These are phyloP conservation scores for Himantopus leucocephalus DNA, from an alignment of 2,113 vertebrate genomes.

Conservation along the genomic window DNA sequence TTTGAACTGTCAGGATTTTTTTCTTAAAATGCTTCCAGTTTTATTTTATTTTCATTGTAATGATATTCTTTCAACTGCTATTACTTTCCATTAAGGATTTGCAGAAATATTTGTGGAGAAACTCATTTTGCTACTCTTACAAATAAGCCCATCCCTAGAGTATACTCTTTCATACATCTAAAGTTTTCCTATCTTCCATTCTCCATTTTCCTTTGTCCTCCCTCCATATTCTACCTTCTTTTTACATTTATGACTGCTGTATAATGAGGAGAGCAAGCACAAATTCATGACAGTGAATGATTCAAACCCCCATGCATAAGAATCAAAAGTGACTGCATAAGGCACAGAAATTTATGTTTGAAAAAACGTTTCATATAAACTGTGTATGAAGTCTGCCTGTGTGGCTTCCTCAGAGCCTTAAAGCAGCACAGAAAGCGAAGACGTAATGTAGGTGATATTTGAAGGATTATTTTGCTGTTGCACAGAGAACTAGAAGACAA, in stretches of 20 bases:
- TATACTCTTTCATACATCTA: background rate
- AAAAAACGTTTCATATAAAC: background rate
- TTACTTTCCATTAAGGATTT: background rate
- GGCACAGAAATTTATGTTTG: background rate
- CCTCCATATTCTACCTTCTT: background rate
- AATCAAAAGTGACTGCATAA: background rate
- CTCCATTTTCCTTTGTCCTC: background rate
- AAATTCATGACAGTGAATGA: background rate
- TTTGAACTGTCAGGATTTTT: background rate
- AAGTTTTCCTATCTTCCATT: background rate
- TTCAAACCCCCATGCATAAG: background rate
- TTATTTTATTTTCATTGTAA: background rate
- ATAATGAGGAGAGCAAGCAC: background rate
- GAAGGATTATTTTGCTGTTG: background rate
- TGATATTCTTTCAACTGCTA: background rate
- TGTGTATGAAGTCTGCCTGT: background rate
- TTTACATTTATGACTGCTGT: background rate
- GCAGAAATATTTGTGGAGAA: conserved; percentile 10
- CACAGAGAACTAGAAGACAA: background rate
- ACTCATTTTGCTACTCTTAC: background rate
- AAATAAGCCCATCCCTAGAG: background rate
- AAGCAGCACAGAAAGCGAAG: background rate
- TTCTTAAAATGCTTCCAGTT: background rate
- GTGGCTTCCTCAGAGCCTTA: background rate
- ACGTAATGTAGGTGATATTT: background rate